phyloP scores from a whole-genome alignment of 2,113 vertebrate genomes.

The Cinclus cinclus region DNA sequence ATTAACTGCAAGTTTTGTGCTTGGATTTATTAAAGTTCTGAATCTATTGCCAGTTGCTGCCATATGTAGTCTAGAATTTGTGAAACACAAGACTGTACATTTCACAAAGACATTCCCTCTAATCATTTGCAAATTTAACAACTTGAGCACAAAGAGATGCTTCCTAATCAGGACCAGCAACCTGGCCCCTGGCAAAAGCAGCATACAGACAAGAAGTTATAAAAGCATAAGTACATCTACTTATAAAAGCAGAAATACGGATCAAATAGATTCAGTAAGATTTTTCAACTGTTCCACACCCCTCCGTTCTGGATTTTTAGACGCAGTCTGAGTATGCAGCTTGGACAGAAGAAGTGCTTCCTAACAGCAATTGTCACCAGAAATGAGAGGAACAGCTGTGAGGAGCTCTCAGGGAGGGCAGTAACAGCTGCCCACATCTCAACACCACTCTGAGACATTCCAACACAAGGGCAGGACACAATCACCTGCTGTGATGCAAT shows the following conservation, averaged over 20 bases:
- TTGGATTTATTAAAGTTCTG: slow-evolving; percentile 23
- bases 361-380: not conserved
- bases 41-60: not conserved
- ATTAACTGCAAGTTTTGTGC: slow-evolving; percentile 18
- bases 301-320: not conserved
- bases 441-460: not conserved
- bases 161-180: not conserved
- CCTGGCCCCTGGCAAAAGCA: not conserved
- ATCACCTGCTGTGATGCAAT: not conserved
- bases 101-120: not conserved
- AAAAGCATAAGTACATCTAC: not conserved
- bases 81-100: not conserved
- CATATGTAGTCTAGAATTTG: not conserved
- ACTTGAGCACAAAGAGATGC: not conserved
- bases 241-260: not conserved
- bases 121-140: not conserved
- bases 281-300: not conserved
- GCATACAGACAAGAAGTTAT: not conserved
- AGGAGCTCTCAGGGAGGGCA: not conserved
- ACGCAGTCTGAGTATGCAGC: not conserved
- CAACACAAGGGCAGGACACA: not conserved
- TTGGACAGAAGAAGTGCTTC: not conserved
- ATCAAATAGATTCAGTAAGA: not conserved
- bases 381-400: not conserved
- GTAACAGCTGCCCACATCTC: not conserved